phyloP scores from a whole-genome alignment of 2,113 vertebrate species.

The Gymnogyps californianus region DNA sequence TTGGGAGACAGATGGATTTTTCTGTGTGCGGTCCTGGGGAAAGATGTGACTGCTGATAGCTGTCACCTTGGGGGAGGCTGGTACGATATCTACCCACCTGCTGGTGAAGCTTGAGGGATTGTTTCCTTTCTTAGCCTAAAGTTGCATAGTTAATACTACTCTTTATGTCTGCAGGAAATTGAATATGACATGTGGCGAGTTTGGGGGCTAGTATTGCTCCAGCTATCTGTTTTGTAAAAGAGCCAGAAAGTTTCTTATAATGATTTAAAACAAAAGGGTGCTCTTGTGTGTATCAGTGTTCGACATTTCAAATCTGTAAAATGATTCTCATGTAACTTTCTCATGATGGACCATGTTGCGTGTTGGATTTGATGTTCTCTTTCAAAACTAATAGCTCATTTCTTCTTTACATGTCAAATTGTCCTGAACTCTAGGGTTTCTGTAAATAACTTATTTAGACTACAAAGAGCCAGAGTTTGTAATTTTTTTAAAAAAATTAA shows the following conservation, averaged over 20 bases:
- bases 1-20: neutral
- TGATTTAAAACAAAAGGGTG: neutral
- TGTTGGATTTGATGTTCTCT: neutral
- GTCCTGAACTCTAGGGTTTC: neutral
- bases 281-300: neutral
- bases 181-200: rapidly evolving
- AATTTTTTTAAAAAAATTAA: neutral
- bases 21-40: neutral
- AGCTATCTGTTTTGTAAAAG: neutral
- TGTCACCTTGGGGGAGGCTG: neutral
- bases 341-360: neutral
- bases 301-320: neutral
- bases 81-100: neutral
- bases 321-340: neutral
- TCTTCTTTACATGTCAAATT: neutral
- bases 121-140: neutral
- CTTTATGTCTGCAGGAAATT: neutral
- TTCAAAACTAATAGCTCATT: neutral
- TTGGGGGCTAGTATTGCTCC: neutral
- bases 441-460: neutral
- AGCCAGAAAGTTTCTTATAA: neutral
- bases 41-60: neutral
- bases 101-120: neutral
- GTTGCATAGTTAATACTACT: neutral
- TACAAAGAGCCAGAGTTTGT: neutral